Base-by-base conservation (phyloP, 1,140 invertebrate species). In the Drosophila sechellia region DNA sequence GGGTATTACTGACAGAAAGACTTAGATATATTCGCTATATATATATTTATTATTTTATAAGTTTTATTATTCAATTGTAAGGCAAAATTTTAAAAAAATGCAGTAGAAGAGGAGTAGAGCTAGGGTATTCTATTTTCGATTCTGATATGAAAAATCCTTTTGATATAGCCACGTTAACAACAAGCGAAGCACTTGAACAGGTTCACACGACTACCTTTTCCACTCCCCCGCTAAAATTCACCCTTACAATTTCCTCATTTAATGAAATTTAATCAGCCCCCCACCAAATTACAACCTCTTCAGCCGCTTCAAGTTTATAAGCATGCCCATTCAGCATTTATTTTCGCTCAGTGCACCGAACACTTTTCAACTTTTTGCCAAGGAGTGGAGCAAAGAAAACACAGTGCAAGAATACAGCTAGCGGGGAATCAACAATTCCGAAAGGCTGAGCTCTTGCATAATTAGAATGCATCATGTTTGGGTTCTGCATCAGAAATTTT, bases 221-320 rank as follows among this genome's bases (percentile, higher is more conserved):
- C 4, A 4, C 12, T 17, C 20, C 10, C 8, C 12, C 25, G 3
- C 39, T 8, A 15, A 20, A 43, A 31, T 20, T 37, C 56, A 56
- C 50, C 35, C 45, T 42, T 17, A 57, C 22, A 54, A 75, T 31
- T 61, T 53, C 34, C 54, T 31, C 60, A 49, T 79, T 79, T 60
- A 83, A 86, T 83, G 74, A 56, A 87, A 81, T 86, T 86, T 78
- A 70, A 79, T 45, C 72, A 75, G 40, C 63, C 34, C 10, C 63
- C 37, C 39, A 35, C 34, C 57, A 39, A 20, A 8, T 15, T 52
- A 13, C 58, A 31, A n/a, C 37, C 27, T 22, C 59, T 25, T 50
- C 13, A 22, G 39, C 27, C 25, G 50, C 50, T 22, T 11, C 31
- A 40, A 20, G 37, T 35, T 25, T 22, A 55, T 43, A 37, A 50